These are phyloP conservation scores for Augochlorella aurata DNA, from an alignment of 2,888 invertebrate genomes.

Conservation along the genomic window DNA sequence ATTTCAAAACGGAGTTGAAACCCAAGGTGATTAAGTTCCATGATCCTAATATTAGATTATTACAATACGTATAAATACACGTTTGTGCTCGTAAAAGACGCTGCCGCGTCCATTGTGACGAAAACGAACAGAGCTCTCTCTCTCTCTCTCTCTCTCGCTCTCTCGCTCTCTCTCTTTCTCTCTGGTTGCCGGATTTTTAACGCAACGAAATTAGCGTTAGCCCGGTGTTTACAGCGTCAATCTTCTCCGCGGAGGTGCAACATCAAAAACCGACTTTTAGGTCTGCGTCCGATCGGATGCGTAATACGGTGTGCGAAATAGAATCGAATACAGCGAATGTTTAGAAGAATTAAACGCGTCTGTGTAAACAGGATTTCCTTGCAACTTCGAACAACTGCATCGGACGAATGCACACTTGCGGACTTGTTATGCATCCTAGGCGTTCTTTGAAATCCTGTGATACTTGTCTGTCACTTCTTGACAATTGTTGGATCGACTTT, in stretches of 20 bases:
- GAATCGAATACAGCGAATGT: background rate
- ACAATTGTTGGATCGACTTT: too few relatives aligned
- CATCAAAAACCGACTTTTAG: slow-evolving; percentile 6
- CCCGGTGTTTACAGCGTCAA: background rate
- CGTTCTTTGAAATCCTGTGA: background rate
- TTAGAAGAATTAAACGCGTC: background rate
- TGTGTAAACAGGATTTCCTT: slow-evolving; percentile 1
- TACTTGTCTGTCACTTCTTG: accelerated
- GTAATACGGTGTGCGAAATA: background rate
- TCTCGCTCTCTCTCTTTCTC: too few relatives aligned
- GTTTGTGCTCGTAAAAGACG: background rate
- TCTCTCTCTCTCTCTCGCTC: too few relatives aligned
- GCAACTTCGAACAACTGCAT: slow-evolving; percentile 5
- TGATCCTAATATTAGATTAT: slow-evolving; percentile 47
- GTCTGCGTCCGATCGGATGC: background rate
- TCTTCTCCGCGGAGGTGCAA: background rate
- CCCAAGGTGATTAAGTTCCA: slow-evolving; percentile 46
- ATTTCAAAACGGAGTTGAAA: slow-evolving; percentile 45
- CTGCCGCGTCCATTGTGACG: background rate
- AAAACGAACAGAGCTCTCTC: too few relatives aligned
- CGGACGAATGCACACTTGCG: slow-evolving; percentile 11
- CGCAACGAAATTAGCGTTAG: background rate
- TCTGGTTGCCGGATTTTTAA: too few relatives aligned
- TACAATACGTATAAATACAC: slow-evolving; percentile 28
- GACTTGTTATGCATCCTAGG: background rate